Percentiles rank a stretch among this genome's conserved stretches.
Evolutionary conservation across 2,113 vertebrate species (phyloP).

Genomic region (Paradoxurus hermaphroditus): DNA sequence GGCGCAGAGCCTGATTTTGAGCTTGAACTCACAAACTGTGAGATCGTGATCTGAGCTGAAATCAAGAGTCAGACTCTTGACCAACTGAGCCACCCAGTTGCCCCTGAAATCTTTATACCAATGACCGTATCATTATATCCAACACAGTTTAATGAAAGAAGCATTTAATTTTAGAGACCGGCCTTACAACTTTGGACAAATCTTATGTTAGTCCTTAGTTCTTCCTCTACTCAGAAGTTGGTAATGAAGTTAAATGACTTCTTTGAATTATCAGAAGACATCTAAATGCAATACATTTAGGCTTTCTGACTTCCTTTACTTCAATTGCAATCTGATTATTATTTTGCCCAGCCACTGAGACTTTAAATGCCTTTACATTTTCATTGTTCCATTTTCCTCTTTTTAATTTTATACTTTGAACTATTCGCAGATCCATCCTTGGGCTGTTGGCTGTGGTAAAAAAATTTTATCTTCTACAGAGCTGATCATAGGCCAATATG

Average conservation of each 20-base stretch:
- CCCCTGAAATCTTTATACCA: background rate
- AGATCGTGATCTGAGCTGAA: too few relatives aligned
- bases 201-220: background rate
- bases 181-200: background rate
- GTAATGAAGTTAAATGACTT: background rate
- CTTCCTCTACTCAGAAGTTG: background rate
- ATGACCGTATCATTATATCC: background rate
- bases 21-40: too few relatives aligned
- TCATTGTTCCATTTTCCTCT: background rate
- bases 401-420: constrained; percentile 1
- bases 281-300: background rate
- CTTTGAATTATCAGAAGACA: background rate
- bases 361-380: background rate
- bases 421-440: constrained; percentile 14
- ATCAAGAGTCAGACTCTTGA: too few relatives aligned
- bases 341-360: background rate
- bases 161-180: background rate
- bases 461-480: background rate
- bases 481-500: background rate
- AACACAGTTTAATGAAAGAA: background rate
- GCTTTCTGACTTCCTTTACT: background rate
- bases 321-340: background rate
- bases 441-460: background rate
- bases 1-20: too few relatives aligned
- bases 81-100: too few relatives aligned